phyloP scores from a whole-genome alignment of 2,113 vertebrate species.

The Gallinago paraguaiae region DNA sequence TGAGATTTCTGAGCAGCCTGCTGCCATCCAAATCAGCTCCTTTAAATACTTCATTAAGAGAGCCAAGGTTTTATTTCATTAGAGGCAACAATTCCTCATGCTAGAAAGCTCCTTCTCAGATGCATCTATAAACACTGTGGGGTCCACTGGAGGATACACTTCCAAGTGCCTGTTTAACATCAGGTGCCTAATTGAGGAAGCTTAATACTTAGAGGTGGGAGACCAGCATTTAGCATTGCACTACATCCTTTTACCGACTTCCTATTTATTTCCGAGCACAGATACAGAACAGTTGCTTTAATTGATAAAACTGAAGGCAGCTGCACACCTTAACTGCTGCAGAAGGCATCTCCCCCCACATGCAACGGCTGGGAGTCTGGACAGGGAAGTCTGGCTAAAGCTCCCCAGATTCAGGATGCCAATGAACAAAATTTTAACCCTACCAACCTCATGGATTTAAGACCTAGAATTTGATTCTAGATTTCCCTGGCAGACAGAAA shows the following conservation, averaged over 20 bases:
- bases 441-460: neutral
- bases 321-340: neutral
- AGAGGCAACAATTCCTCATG: neutral
- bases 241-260: neutral
- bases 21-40: neutral
- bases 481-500: neutral
- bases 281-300: neutral
- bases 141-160: neutral
- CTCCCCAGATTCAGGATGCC: neutral
- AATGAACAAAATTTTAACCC: neutral
- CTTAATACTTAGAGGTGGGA: neutral
- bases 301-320: neutral
- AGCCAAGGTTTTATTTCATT: neutral
- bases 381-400: neutral
- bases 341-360: accelerated
- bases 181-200: neutral
- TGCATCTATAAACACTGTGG: neutral
- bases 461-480: neutral
- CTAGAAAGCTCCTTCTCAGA: neutral
- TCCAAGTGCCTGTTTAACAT: neutral
- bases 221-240: neutral
- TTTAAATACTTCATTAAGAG: neutral
- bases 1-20: neutral
- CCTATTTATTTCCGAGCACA: neutral
- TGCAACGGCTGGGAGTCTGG: neutral